These are phyloP conservation scores for Pogonophryne albipinna DNA, from an alignment of 2,797 vertebrate species.

Conservation along the genomic window DNA sequence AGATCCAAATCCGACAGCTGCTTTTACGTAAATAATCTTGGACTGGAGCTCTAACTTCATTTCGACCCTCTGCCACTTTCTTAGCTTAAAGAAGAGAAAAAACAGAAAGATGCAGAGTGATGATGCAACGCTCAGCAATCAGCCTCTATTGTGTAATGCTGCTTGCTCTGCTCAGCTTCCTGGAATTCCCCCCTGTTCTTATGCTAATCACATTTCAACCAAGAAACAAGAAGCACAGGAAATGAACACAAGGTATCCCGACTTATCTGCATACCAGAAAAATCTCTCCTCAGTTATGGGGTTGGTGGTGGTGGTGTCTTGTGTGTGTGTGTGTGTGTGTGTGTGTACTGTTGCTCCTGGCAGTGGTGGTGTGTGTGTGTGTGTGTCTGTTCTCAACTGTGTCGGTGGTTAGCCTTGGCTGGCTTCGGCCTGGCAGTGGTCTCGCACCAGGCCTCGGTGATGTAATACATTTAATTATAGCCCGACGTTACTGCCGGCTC, in stretches of 20 bases:
- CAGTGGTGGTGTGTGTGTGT: no score
- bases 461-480: conserved; percentile 74
- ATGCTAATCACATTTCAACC: conserved; percentile 59
- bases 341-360: conserved; percentile 1
- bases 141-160: conserved; percentile 71
- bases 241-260: conserved; percentile 28
- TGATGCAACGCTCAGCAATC: conserved; percentile 83
- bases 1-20: neutral
- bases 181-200: conserved; percentile 73
- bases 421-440: conserved; percentile 52
- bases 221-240: conserved; percentile 39
- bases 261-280: neutral
- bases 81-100: conserved; percentile 36
- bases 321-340: conserved; percentile 49
- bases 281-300: no score
- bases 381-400: conserved; percentile 52
- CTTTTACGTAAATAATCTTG: conserved; percentile 24
- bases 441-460: conserved; percentile 57
- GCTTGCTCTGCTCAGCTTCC: conserved; percentile 57
- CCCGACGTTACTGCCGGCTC: conserved; percentile 40
- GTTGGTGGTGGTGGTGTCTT: neutral
- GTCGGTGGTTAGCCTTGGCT: conserved; percentile 56
- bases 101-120: conserved; percentile 41
- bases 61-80: conserved; percentile 49
- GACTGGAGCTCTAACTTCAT: conserved; percentile 42